A percentile compares a stretch with the other conserved stretches of the same genome.
These are phyloP conservation scores for Ramazzottius varieornatus DNA, from an alignment of 2,888 invertebrate species.

Conservation along the genomic window DNA sequence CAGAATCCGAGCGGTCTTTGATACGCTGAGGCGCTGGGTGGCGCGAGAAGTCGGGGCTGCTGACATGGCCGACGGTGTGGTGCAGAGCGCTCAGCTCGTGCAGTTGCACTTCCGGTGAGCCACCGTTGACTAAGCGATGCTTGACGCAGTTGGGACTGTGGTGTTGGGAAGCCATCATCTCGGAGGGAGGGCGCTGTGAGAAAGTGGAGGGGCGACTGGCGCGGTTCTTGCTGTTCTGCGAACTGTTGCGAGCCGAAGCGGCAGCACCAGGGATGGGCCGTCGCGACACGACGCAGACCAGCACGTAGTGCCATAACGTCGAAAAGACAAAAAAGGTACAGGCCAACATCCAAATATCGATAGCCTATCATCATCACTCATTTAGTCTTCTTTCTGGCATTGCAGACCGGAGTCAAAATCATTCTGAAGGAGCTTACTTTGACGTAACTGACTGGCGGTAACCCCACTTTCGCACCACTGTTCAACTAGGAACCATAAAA, in stretches of 20 bases:
- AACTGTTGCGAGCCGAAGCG: not conserved
- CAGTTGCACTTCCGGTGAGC: not conserved
- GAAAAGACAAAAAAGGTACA: slow-evolving; percentile 1
- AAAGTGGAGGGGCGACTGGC: not conserved
- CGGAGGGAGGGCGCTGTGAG: not conserved
- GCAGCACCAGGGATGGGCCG: not conserved
- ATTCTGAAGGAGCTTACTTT: too few species aligned
- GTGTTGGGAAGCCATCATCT: not conserved
- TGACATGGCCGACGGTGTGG: not conserved
- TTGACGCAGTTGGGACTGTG: not conserved
- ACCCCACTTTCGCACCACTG: not conserved
- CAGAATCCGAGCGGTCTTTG: not conserved
- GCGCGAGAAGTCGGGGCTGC: not conserved
- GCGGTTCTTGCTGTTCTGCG: not conserved
- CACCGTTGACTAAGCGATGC: not conserved
- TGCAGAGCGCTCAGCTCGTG: not conserved
- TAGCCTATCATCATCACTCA: not conserved
- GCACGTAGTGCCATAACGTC: not conserved
- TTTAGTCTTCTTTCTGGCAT: too few species aligned
- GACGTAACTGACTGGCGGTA: not conserved
- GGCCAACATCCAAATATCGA: slow-evolving; percentile 2
- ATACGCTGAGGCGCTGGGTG: too few species aligned
- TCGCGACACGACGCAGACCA: not conserved
- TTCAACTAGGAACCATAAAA: not conserved
- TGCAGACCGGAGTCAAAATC: too few species aligned